phyloP scores from a whole-genome alignment of 2,797 vertebrate species.

The Lacerta agilis region DNA sequence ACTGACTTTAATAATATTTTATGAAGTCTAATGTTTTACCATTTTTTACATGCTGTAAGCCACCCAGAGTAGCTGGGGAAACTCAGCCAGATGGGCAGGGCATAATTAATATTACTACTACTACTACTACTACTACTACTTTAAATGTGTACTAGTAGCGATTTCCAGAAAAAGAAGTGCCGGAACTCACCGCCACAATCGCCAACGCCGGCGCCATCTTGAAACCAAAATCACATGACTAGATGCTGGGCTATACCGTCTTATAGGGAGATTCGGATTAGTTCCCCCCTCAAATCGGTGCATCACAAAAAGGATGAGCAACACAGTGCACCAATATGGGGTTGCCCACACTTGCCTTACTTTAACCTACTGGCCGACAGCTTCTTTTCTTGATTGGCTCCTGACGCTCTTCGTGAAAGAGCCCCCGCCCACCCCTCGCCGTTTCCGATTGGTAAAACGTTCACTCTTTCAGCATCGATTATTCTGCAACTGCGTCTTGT shows the following conservation, averaged over 20 bases:
- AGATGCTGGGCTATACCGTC: slow-evolving; percentile 40
- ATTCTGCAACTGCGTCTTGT: not conserved
- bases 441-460: not conserved
- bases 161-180: too few species aligned
- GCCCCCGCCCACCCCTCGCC: not conserved
- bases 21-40: too few species aligned
- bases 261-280: not conserved
- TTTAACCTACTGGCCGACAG: not conserved
- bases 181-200: slow-evolving; percentile 86
- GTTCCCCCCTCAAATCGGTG: too few species aligned
- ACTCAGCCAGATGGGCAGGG: too few species aligned
- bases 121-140: too few species aligned
- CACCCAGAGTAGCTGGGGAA: too few species aligned
- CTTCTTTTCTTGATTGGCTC: slow-evolving; percentile 12
- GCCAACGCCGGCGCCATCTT: slow-evolving; percentile 70
- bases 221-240: slow-evolving; percentile 66
- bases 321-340: not conserved
- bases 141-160: too few species aligned
- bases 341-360: not conserved
- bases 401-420: not conserved
- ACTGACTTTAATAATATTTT: too few species aligned
- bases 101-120: fast-evolving
- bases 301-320: not conserved
- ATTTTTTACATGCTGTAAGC: too few species aligned
- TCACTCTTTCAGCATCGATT: not conserved